These are phyloP conservation scores for Liposcelis brunnea DNA, from an alignment of 2,888 invertebrate genomes.

Conservation along the genomic window DNA sequence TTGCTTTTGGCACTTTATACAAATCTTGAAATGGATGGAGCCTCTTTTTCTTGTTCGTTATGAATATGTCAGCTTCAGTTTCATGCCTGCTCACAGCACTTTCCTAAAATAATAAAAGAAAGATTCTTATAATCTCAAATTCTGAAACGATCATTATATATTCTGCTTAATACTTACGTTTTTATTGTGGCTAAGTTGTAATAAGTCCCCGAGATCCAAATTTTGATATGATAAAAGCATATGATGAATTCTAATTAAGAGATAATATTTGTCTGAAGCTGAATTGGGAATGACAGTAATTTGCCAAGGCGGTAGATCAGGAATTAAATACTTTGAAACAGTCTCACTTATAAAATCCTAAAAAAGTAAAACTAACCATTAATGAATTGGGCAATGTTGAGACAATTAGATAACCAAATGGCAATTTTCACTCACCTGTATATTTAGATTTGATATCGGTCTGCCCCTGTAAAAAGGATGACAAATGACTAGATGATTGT, in stretches of 20 bases:
- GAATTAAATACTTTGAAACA: conserved; percentile 50
- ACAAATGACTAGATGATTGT: conserved; percentile 50
- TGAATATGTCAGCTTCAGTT: conserved; percentile 10
- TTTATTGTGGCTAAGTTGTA: conserved; percentile 23
- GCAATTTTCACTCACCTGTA: conserved; percentile 53
- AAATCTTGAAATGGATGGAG: conserved; percentile 33
- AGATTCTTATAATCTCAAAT: too few species aligned
- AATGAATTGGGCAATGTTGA: too few species aligned
- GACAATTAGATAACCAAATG: too few species aligned
- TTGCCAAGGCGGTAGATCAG: conserved; percentile 63
- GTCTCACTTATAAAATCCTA: not conserved
- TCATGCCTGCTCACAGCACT: not conserved
- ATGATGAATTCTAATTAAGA: conserved; percentile 58
- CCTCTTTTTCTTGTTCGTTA: not conserved
- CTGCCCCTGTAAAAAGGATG: conserved; percentile 48
- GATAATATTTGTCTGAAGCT: conserved; percentile 38
- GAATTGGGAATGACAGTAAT: conserved; percentile 49
- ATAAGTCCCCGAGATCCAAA: conserved; percentile 54
- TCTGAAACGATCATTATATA: too few species aligned
- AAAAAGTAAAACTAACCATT: conserved; percentile 8
- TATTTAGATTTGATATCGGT: conserved; percentile 48
- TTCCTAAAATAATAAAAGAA: conserved; percentile 8
- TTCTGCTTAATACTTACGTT: too few species aligned
- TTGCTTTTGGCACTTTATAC: conserved; percentile 40
- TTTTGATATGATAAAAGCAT: conserved; percentile 53